Evolutionary conservation across 1,140 invertebrate species (phyloP).

Genomic region (Pissodes strobi): DNA sequence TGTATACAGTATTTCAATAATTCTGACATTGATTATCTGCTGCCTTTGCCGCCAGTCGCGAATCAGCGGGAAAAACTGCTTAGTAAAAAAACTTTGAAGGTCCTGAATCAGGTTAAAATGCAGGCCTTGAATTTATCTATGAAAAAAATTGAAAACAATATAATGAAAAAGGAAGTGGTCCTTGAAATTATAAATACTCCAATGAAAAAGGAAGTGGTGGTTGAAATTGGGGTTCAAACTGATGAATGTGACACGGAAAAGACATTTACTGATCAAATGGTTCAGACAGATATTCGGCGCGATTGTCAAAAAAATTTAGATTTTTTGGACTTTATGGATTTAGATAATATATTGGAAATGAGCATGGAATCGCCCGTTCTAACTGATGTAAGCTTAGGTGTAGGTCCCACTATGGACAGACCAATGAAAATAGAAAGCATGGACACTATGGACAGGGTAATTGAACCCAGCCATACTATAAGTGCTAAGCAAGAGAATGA

Average conservation of each 20-base stretch:
- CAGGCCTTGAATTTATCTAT: constrained; percentile 25
- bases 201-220: no score
- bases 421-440: background rate
- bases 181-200: no score
- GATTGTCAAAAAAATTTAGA: background rate
- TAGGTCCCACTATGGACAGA: background rate
- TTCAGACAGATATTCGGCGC: constrained; percentile 4
- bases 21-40: background rate
- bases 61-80: constrained; percentile 14
- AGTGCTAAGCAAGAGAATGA: background rate
- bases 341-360: background rate
- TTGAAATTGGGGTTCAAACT: constrained; percentile 11
- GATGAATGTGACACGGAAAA: background rate
- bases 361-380: background rate
- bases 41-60: background rate
- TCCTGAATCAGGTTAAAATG: constrained; percentile 32
- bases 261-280: background rate
- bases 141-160: background rate
- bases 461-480: no score
- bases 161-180: no score
- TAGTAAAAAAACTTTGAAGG: constrained; percentile 5
- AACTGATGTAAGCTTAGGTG: constrained; percentile 13
- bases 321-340: background rate
- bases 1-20: background rate
- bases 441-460: no score